phyloP scores from a whole-genome alignment of 2,113 vertebrate species.

The Callionymus lyra region DNA sequence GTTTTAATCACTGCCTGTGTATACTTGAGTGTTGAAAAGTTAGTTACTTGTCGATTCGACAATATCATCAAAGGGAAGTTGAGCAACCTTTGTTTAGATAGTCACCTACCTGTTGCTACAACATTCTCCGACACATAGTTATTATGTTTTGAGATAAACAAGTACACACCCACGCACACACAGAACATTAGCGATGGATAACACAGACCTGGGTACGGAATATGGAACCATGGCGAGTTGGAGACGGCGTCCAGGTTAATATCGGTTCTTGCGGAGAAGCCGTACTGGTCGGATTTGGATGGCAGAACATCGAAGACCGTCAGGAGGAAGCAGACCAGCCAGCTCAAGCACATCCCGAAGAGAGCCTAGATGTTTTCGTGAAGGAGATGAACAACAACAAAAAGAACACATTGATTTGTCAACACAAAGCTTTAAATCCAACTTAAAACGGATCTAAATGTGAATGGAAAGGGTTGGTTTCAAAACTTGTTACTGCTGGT shows the following conservation, averaged over 20 bases:
- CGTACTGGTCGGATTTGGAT: conserved; percentile 53
- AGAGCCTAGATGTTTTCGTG: conserved; percentile 48
- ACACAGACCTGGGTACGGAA: conserved; percentile 68
- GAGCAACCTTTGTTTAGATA: not conserved
- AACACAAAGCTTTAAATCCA: too few species aligned
- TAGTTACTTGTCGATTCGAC: too few species aligned
- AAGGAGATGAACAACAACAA: not conserved
- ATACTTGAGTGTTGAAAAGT: too few species aligned
- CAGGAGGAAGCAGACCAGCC: conserved; percentile 68
- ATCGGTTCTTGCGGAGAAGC: conserved; percentile 65
- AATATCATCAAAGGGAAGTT: conserved; percentile 4
- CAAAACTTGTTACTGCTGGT: too few species aligned
- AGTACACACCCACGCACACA: not conserved
- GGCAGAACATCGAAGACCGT: conserved; percentile 64
- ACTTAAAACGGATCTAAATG: too few species aligned
- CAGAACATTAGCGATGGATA: too few species aligned
- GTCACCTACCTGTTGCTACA: too few species aligned
- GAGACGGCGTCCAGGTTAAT: conserved; percentile 60
- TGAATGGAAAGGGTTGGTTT: too few species aligned
- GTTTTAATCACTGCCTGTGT: too few species aligned
- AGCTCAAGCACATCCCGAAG: conserved; percentile 71
- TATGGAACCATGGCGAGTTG: conserved; percentile 66
- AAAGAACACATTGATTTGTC: too few species aligned
- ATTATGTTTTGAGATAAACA: not conserved
- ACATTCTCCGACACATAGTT: not conserved